Evolutionary conservation across 2,888 invertebrate genomes (phyloP), one percentile per base, ranked within the genome.

Genomic region (Cerastis leucographa): DNA sequence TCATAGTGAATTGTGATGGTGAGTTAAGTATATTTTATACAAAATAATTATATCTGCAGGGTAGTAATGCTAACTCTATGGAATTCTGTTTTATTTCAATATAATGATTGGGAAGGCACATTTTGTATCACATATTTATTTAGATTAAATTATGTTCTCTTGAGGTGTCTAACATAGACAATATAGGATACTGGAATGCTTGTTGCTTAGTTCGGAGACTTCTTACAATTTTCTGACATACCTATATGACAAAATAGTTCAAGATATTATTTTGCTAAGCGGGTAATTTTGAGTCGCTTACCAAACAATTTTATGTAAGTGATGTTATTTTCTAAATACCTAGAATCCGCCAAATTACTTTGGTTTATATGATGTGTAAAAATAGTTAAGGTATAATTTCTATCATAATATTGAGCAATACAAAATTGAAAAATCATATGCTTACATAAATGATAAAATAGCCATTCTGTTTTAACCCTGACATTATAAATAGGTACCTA

Each of bases 1-100:
- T 89, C 74, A 94, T 92, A 94, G 92, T 87, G 91, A 91, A 90
- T 88, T 86, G 22, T 76, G 76, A 84, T 87, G 80, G 84, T 83
- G 78, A 78, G 76, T 69, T 77, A 74, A 66, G 67, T 77, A 67
- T 74, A 76, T 65, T 80, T 78, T 73, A 68, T 64, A 72, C 74
- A 82, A 77, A 71, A 61, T 59, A 70, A 71, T 62, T 12, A 68
- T 59, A 81, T 61, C 54, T 69, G 59, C 44, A 59, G 35, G 42
- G 42, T 51, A 66, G 69, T 70, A 54, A 49, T 66, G 44, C 49
- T 76, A 74, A 51, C 76, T 73, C 40, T 78, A 74, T 62, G 54
- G 65, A 84, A 81, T 86, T 76, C 11, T 76, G 72, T 74, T 79
- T 79, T 14, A 68, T 73, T 76, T 71, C 71, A 76, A 67, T 69